phyloP scores from a whole-genome alignment of 2,888 invertebrate species.

The Torymus tubicola region DNA sequence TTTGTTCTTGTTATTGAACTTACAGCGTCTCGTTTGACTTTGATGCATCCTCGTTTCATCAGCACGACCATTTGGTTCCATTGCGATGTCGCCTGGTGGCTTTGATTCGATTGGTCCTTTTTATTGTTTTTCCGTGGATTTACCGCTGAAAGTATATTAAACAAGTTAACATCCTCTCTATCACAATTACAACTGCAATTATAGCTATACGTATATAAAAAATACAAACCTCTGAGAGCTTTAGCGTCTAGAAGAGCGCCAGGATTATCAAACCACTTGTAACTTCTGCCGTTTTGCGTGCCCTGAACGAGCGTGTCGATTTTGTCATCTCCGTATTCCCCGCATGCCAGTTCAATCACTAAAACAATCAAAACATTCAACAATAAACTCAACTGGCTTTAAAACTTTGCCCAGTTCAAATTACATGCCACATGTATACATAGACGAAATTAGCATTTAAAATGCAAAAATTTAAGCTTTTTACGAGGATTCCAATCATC shows the following conservation, averaged over 20 bases:
- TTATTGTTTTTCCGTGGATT: constrained; percentile 58
- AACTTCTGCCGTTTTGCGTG: constrained; percentile 83
- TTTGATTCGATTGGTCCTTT: constrained; percentile 54
- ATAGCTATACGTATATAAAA: too few relatives aligned
- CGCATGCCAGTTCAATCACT: constrained; percentile 96
- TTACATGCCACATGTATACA: too few relatives aligned
- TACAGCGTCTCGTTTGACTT: constrained; percentile 85
- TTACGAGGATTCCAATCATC: too few relatives aligned
- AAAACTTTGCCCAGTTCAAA: too few relatives aligned
- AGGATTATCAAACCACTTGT: constrained; percentile 84
- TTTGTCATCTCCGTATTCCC: constrained; percentile 90
- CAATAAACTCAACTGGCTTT: too few relatives aligned
- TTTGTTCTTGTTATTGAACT: constrained; percentile 60
- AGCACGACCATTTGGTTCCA: constrained; percentile 85
- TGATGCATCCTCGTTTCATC: constrained; percentile 84
- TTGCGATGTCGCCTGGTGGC: constrained; percentile 84
- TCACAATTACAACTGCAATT: too few relatives aligned
- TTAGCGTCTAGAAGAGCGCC: constrained; percentile 79
- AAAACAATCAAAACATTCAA: constrained; percentile 61
- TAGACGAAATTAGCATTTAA: too few relatives aligned
- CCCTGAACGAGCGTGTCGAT: constrained; percentile 81
- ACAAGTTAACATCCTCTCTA: too few relatives aligned
- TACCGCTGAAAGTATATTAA: constrained; percentile 60
- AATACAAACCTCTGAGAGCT: constrained; percentile 76
- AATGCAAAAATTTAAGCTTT: too few relatives aligned